Evolutionary conservation across 2,888 invertebrate genomes (phyloP), one percentile per base, ranked within the genome.

Genomic region (Tachina fera): DNA sequence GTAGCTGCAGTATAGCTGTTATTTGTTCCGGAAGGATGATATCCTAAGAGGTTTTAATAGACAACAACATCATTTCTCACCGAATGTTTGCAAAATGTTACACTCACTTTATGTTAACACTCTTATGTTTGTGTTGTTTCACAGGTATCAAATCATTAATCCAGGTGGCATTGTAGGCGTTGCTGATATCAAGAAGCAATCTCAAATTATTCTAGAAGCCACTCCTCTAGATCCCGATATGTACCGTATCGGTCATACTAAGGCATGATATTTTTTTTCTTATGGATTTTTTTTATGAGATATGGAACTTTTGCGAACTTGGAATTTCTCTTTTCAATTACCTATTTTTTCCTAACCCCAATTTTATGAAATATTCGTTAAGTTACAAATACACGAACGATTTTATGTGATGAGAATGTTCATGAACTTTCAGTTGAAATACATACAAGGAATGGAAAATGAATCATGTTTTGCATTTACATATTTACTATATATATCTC

Each of bases 111-210:
- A 70, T 75, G 63, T 72, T 78, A 68, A 39, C 53, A 76, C 43
- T 60, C 47, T n/a, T 68, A 47, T 80, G 51, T 85, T 83, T 84
- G 75, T 76, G 70, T 87, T 82, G 74, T 78, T 89, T 79, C 87
- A 92, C 95, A 98, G 98, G 95, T 99, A 99, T 96, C 98, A 99
- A 95, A 98, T 99, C 95, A 95, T 99, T 95, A 97, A 97, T 93
- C 98, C 99, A 90, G 96, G 96, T 93, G 97, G 95, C 89, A 96
- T 95, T 90, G 95, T 95, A 91, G 96, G 95, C 93, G 94, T 95
- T 91, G 90, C 94, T 89, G 97, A 97, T 92, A 95, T 95, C 91
- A 96, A 96, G 95, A 97, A 98, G 93, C 95, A 96, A 91, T 97
- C 97, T 87, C 95, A 95, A 93, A 93, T 95, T 92, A 96, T 98